Evolutionary conservation across 2,113 vertebrate genomes (phyloP).

Genomic region (Ibidorhyncha struthersii): DNA sequence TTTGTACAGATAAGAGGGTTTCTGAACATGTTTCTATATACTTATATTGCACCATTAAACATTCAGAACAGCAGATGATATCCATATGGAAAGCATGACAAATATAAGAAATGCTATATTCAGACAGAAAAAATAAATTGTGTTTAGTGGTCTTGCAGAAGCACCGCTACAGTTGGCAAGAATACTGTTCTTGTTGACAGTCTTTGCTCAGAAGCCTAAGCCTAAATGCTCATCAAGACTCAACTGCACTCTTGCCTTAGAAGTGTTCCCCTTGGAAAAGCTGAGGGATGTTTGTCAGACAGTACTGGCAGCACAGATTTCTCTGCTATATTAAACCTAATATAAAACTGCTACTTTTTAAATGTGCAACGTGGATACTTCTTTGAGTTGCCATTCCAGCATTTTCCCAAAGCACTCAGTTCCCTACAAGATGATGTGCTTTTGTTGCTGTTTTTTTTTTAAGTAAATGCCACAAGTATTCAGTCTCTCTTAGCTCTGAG

Average conservation of each 20-base stretch:
- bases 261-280: slow-evolving; percentile 9
- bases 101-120: slow-evolving; percentile 30
- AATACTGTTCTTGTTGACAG: slow-evolving; percentile 25
- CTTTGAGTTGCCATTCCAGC: background rate
- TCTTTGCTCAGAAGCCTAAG: slow-evolving; percentile 17
- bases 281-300: slow-evolving; percentile 47
- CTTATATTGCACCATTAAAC: background rate
- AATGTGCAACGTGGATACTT: background rate
- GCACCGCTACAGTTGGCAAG: slow-evolving; percentile 16
- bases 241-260: background rate
- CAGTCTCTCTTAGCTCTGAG: background rate
- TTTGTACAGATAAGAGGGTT: background rate
- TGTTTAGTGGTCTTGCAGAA: slow-evolving; percentile 53
- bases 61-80: slow-evolving; percentile 49
- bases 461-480: background rate
- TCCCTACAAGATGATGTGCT: background rate
- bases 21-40: background rate
- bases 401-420: background rate
- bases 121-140: background rate
- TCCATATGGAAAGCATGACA: slow-evolving; percentile 47
- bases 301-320: slow-evolving; percentile 41
- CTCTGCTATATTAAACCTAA: slow-evolving; percentile 43
- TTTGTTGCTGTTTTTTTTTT: background rate
- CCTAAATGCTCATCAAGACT: slow-evolving; percentile 35
- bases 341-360: slow-evolving; percentile 10